A percentile compares a stretch with the other conserved stretches of the same genome.
phyloP scores from a whole-genome alignment of 2,797 vertebrate genomes.

The Sorex maritimensis region DNA sequence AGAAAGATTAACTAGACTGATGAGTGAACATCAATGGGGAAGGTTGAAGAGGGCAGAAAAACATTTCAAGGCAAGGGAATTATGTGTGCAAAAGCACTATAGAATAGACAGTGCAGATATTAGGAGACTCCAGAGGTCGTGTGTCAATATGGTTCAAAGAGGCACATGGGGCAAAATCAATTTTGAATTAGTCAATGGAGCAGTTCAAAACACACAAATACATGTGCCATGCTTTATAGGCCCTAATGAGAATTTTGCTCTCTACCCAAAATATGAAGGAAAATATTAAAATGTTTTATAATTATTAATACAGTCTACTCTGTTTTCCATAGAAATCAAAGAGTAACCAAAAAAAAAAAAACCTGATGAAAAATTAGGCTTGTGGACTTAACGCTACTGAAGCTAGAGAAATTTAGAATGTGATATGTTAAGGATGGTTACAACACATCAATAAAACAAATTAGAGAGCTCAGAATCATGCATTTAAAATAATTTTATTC shows the following conservation, averaged over 20 bases:
- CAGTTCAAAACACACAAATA: background rate
- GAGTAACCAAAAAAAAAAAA: background rate
- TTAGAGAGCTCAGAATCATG: background rate
- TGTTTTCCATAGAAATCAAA: background rate
- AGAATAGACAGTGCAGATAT: background rate
- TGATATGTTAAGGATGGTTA: background rate
- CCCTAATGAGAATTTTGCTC: background rate
- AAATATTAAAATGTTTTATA: conserved; percentile 21
- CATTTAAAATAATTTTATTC: conserved; percentile 2
- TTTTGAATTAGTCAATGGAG: background rate
- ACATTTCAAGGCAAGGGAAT: background rate
- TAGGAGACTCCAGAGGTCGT: background rate
- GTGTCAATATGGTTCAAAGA: background rate
- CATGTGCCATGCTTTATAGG: too few species aligned
- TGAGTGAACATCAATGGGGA: background rate
- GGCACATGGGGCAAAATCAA: background rate
- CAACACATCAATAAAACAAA: background rate
- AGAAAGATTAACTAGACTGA: background rate
- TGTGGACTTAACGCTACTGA: background rate
- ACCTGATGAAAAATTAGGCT: background rate
- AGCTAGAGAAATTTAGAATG: background rate
- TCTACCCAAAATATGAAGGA: background rate
- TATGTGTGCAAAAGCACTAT: background rate
- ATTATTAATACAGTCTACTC: background rate
- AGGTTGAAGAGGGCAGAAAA: background rate